A percentile compares a stretch with the other conserved stretches of the same genome.
These are phyloP conservation scores for Dendrolimus punctatus DNA, from an alignment of 1,140 invertebrate species.

Conservation along the genomic window DNA sequence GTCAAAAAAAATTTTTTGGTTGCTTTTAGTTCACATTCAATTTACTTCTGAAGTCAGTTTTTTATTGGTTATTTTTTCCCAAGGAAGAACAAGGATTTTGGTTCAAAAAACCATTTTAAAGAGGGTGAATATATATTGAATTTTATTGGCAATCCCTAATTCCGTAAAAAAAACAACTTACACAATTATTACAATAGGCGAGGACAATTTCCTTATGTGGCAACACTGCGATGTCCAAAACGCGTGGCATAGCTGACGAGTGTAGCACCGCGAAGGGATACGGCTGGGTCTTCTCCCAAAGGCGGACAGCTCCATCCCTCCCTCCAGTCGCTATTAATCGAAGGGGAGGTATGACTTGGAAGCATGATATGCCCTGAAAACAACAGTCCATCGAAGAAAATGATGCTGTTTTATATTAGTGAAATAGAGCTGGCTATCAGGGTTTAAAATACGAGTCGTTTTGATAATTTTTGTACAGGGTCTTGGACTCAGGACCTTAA, in stretches of 20 bases:
- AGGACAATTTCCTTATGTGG: slow-evolving; percentile 50
- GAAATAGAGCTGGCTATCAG: no score
- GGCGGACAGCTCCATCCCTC: slow-evolving; percentile 50
- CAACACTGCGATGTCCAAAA: slow-evolving; percentile 64
- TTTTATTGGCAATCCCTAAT: slow-evolving; percentile 3
- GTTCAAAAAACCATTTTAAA: no score
- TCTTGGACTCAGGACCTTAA: no score
- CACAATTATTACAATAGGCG: slow-evolving; percentile 66
- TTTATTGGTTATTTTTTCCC: no score
- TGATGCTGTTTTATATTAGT: no score
- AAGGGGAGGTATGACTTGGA: slow-evolving; percentile 47
- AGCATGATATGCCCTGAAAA: slow-evolving; percentile 68
- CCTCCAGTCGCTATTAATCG: slow-evolving; percentile 69
- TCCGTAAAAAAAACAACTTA: slow-evolving; percentile 30
- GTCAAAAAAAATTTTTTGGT: no score
- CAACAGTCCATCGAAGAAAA: background rate
- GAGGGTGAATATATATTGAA: no score
- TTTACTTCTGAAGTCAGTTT: no score
- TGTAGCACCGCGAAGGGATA: slow-evolving; percentile 30
- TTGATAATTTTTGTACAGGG: no score
- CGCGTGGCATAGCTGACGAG: slow-evolving; percentile 30
- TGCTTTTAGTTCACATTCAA: no score
- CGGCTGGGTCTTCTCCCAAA: slow-evolving; percentile 67
- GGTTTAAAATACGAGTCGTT: no score
- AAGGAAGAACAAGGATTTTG: no score